Base-by-base conservation (phyloP, 1,140 invertebrate species). In the Pseudomyrmex cubaensis region DNA sequence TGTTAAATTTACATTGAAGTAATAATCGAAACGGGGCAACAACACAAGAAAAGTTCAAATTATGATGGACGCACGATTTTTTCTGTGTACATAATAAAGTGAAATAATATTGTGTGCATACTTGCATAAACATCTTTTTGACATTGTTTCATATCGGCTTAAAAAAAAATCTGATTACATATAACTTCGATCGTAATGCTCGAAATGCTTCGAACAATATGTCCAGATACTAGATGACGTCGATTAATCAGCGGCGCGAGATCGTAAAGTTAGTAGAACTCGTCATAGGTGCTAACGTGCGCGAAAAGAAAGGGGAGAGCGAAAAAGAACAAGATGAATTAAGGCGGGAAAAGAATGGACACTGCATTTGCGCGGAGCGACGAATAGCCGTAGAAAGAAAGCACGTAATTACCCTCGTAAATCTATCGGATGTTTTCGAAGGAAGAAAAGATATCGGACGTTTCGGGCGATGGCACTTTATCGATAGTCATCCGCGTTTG, bases 391-490 rank as follows among this genome's bases (percentile, higher is more conserved):
- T n/a, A 12, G 59, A 61, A 74, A 59, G 83, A 70, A 82, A 56
- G 76, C 83, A 54, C 83, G 87, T 87, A 87, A 88, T 88, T 87
- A 88, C 73, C 67, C 83, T 83, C 86, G 73, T 87, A 88, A 88
- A 88, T 88, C 83, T 80, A 52, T 85, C 73, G 64, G 61, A 54
- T 57, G 59, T 85, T 70, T 74, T 72, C 69, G 56, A 17, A 20
- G 67, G 25, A 50, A 17, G 54, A 46, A 73, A 59, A 54, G 77
- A 82, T 63, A 80, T 57, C 70, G 72, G 76, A 54, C 57, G 46
- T 56, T 62, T 13, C n/a, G 72, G 48, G n/a, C 46, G 59, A 84
- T 78, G 74, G 78, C 56, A 61, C 48, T 82, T 84, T 83, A 61
- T 88, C 86, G 85, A 87, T 89, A 83, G 61, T 56, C 61, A 57